Conservation (phyloP, 2,113 vertebrate species). For the Pyxicephalus adspersus region DNA sequence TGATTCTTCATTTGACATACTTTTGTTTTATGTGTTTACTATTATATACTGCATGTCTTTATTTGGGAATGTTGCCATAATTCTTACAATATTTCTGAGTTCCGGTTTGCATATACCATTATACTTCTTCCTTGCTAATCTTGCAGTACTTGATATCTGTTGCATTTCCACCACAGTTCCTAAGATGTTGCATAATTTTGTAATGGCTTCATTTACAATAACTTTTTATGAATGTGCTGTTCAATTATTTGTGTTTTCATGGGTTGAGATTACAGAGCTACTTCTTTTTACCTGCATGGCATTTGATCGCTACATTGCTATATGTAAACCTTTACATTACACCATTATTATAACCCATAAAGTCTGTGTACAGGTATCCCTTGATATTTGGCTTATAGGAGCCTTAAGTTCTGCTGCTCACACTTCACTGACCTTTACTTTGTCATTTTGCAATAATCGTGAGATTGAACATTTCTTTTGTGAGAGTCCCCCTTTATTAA, state of each 20-base stretch:
- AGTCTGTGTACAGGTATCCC: constrained; percentile 12
- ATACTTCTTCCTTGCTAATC: constrained; percentile 62
- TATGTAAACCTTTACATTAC: constrained; percentile 29
- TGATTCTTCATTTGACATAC: not conserved
- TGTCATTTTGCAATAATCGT: constrained; percentile 61
- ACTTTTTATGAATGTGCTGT: constrained; percentile 10
- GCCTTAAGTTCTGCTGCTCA: constrained; percentile 19
- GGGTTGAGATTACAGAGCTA: constrained; percentile 27
- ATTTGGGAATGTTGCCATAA: constrained; percentile 7
- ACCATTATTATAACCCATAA: constrained; percentile 18
- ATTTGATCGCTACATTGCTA: constrained; percentile 34
- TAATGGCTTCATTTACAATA: constrained; percentile 13
- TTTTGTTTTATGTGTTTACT: constrained; percentile 10
- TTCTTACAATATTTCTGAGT: constrained; percentile 6
- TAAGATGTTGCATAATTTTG: constrained; percentile 58
- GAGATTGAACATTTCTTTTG: constrained; percentile 64
- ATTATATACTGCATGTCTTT: constrained; percentile 6
- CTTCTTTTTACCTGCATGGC: constrained; percentile 34
- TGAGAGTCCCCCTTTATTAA: constrained; percentile 61
- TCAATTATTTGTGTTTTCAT: constrained; percentile 12
- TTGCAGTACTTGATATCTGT: constrained; percentile 56
- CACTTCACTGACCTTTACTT: constrained; percentile 5
- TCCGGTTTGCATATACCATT: constrained; percentile 60
- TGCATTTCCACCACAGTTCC: constrained; percentile 57
- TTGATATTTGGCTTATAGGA: constrained; percentile 4